Base-by-base conservation (phyloP, 2,888 invertebrate species). In the Andrena hattorfiana region DNA sequence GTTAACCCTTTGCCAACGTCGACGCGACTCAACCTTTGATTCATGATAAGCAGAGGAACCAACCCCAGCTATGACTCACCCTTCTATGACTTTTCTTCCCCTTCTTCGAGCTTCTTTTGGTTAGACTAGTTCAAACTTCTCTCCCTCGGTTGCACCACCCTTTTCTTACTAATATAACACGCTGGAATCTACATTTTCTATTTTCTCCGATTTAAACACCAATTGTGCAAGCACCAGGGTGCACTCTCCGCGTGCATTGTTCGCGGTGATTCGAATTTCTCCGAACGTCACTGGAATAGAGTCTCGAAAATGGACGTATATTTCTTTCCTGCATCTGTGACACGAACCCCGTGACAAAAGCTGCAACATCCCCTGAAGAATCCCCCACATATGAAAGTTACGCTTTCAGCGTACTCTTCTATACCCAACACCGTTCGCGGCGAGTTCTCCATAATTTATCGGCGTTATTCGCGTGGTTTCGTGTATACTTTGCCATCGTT, bases 391-490 rank as follows among this genome's bases (percentile, higher is more conserved):
- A 30, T 23, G 32, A 69, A 83, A 83, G 69, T 83, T 83, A 62
- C 73, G 67, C 60, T 73, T 77, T 70, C 30, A 16, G 13, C 28
- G 42, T n/a, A 28, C 49, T 49, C 51, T 4, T 13, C 42, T 20
- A 28, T 56, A 26, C 59, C 71, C 56, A 66, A 32, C 79, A 67
- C 71, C 59, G 49, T 56, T 59, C 66, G 62, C 60, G 72, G 75
- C 59, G 60, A 54, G 35, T 70, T 66, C 73, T 78, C 78, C 77
- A 77, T 87, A 87, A 88, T 88, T 83, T 83, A 87, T 85, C 80
- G 85, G 42, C 72, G 73, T 83, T 73, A 80, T 87, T 82, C 82
- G 30, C 72, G 71, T 83, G 70, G 83, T 85, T 87, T 85, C 83
- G 70, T 71, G 72, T 70, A 74, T 68, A 87, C 80, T 86, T 86